phyloP scores from a whole-genome alignment of 2,888 invertebrate genomes.

The Noctua janthe region DNA sequence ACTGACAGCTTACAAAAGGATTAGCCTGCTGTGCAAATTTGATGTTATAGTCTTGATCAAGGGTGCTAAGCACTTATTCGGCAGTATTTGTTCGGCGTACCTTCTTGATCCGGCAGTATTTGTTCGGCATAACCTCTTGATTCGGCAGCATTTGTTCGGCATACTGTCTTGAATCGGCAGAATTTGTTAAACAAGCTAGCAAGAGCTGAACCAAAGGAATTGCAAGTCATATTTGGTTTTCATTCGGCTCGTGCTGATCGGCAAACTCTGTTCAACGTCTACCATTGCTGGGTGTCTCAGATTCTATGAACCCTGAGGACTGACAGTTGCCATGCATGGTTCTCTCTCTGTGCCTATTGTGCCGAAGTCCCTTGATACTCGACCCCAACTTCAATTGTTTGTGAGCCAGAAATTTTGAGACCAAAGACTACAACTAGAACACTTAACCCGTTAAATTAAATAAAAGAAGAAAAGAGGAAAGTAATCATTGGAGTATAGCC shows the following conservation, averaged over 20 bases:
- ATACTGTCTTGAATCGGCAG: background rate
- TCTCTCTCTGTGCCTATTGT: background rate
- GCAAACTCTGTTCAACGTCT: background rate
- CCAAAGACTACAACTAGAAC: background rate
- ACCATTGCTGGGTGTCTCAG: background rate
- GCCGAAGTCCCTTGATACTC: background rate
- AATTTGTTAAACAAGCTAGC: background rate
- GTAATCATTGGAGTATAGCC: conserved; percentile 14
- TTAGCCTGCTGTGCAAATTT: background rate
- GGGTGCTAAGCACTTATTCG: background rate
- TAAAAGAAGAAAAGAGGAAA: background rate
- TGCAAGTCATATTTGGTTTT: background rate
- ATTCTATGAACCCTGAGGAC: background rate
- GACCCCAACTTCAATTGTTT: background rate
- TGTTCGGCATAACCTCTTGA: no score
- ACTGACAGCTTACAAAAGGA: background rate
- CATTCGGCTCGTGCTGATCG: background rate
- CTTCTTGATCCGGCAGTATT: no score
- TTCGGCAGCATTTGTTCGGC: background rate
- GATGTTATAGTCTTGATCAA: background rate
- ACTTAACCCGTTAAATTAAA: background rate
- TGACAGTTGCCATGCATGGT: background rate
- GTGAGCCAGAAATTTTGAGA: background rate
- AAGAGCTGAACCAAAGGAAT: background rate
- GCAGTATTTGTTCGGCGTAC: no score